A percentile compares a stretch with the other conserved stretches of the same genome.
Conservation (phyloP, 2,113 vertebrate genomes). For the Siphamia tubifer region DNA sequence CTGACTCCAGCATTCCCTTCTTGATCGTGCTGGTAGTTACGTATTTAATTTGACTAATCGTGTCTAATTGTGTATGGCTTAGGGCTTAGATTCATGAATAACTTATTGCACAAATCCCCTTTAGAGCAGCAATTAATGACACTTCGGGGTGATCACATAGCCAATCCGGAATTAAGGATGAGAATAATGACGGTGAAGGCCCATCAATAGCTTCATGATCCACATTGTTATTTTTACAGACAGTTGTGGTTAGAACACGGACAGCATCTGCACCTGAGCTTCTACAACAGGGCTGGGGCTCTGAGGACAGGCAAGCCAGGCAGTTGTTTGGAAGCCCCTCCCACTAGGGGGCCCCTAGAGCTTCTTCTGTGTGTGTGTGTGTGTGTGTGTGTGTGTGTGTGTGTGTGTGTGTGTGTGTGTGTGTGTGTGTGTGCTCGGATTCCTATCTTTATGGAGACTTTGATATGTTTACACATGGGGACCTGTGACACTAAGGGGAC, state of each 20-base stretch:
- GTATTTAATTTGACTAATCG: conserved; percentile 68
- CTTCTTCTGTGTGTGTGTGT: no score
- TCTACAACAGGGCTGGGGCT: no score
- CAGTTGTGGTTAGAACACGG: conserved; percentile 8
- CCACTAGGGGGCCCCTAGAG: no score
- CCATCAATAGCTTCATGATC: conserved; percentile 14
- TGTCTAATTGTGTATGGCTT: conserved; percentile 57
- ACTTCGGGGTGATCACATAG: neutral
- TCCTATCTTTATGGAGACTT: no score
- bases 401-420: no score
- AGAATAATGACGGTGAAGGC: neutral
- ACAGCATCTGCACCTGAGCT: conserved; percentile 48
- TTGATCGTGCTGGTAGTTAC: conserved; percentile 37
- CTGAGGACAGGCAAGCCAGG: no score
- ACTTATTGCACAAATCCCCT: conserved; percentile 57
- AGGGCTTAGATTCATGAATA: conserved; percentile 56
- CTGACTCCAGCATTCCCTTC: conserved; percentile 22
- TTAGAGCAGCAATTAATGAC: conserved; percentile 37
- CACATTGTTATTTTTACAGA: conserved; percentile 23
- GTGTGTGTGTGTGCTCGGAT: no score
- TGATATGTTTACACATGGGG: no score
- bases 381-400: no score
- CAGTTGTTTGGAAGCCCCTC: no score
- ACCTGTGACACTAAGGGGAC: no score
- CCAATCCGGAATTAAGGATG: no score